Base-by-base conservation (phyloP, 2,888 invertebrate species). In the Tinea trinotella region DNA sequence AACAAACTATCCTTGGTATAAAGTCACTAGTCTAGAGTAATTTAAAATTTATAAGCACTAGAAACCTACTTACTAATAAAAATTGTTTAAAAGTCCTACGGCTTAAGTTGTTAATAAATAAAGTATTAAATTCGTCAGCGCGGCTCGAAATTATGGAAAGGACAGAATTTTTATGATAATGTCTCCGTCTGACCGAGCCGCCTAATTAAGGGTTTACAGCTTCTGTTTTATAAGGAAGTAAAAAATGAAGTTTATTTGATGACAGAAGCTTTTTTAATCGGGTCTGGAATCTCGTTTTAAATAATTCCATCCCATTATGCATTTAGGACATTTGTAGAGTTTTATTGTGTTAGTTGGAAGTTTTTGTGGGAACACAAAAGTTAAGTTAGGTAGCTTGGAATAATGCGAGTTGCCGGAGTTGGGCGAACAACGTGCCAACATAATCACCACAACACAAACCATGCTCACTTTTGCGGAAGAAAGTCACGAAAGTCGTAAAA, bases 361-460 rank as follows among this genome's bases (percentile, higher is more conserved):
- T 40, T 46, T 46, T 46, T 46, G 19, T 46, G 46, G 17, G 18
- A 7, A 46, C 17, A 46, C 46, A 17, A 46, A 46, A 46, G 46
- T 46, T 46, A 19, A 9, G 17, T 3, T 40, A 40, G 19, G 13
- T n/a, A 12, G 46, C 46, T 46, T 19, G 19, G 19, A 46, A 46
- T 19, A 46, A 46, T 19, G 46, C 10, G 18, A 19, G 46, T 24
- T 50, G 50, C 13, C 50, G 22, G 24, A 50, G 50, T 50, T 50
- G 24, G n/a, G n/a, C 50, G 18, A 57, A 56, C 54, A 52, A 56
- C 56, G 56, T 59, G 56, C 56, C 50, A 50, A 54, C 53, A 58
- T 59, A 58, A 60, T 61, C 60, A 61, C 59, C 53, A 53, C 57
- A n/a, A 52, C 40, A 55, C 52, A 48, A 46, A 57, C 52, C 56